These are phyloP conservation scores for Bostrychus sinensis DNA, from an alignment of 2,113 vertebrate species.

Conservation along the genomic window DNA sequence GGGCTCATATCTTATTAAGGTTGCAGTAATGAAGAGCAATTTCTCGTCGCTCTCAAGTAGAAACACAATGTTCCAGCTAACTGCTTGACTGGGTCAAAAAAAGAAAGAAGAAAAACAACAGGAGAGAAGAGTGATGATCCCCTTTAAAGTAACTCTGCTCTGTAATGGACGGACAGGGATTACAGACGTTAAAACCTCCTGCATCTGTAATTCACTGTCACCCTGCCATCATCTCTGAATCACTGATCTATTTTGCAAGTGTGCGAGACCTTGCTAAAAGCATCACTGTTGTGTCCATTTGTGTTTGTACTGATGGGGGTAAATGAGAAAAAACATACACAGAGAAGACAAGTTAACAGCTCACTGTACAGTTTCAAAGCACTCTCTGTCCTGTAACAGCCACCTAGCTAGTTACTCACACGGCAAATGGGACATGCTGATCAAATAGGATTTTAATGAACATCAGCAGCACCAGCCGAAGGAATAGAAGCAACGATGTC, in stretches of 20 bases:
- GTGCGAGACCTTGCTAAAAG: constrained; percentile 77
- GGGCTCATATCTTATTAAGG: constrained; percentile 58
- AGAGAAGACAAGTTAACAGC: constrained; percentile 73
- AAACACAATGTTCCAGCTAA: constrained; percentile 72
- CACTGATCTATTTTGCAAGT: constrained; percentile 78
- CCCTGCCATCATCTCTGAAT: constrained; percentile 78
- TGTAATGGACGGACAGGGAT: constrained; percentile 76
- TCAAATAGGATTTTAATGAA: constrained; percentile 78
- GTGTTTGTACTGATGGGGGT: constrained; percentile 59
- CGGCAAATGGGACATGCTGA: constrained; percentile 64
- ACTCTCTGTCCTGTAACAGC: constrained; percentile 74
- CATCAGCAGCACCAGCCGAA: constrained; percentile 68
- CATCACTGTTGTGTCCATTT: constrained; percentile 74
- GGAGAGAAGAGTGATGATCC: constrained; percentile 75
- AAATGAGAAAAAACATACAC: constrained; percentile 28
- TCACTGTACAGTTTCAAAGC: constrained; percentile 72
- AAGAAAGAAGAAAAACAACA: constrained; percentile 55
- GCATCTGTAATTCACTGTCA: constrained; percentile 79
- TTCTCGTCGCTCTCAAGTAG: constrained; percentile 53
- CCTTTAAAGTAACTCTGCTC: constrained; percentile 76
- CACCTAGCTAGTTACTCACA: constrained; percentile 68
- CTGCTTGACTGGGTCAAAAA: constrained; percentile 61
- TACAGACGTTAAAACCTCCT: constrained; percentile 76
- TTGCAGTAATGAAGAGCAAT: constrained; percentile 54
- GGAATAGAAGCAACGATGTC: constrained; percentile 62